Evolutionary conservation across 2,888 invertebrate species (phyloP).

Genomic region (Leucophenga maculata): DNA sequence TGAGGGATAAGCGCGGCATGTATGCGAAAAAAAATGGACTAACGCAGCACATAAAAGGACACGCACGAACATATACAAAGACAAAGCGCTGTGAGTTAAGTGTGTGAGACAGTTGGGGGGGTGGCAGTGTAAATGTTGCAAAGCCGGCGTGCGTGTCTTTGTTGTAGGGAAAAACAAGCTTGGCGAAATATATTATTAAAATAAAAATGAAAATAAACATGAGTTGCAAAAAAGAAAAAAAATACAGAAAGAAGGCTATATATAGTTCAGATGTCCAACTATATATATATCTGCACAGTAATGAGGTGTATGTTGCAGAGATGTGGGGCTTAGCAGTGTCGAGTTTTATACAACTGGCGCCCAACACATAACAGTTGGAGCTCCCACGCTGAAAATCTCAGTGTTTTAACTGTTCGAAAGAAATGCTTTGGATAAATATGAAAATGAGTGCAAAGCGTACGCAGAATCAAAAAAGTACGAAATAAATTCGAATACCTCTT

Average conservation of each 20-base stretch:
- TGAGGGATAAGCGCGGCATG: background rate
- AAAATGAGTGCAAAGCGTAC: too few relatives aligned
- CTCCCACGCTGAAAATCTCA: too few relatives aligned
- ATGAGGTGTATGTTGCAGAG: too few relatives aligned
- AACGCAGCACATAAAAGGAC: conserved; percentile 19
- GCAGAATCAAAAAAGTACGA: too few relatives aligned
- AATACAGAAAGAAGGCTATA: conserved; percentile 51
- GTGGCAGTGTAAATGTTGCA: background rate
- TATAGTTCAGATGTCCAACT: conserved; percentile 19
- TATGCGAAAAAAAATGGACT: conserved; percentile 24
- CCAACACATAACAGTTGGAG: too few relatives aligned
- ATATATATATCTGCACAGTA: background rate
- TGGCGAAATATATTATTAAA: conserved; percentile 31
- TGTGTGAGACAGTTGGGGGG: background rate
- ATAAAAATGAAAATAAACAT: conserved; percentile 60
- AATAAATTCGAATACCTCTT: too few relatives aligned
- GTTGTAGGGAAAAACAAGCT: background rate
- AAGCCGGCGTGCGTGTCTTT: conserved; percentile 12
- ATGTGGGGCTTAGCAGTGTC: too few relatives aligned
- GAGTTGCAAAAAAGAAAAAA: conserved; percentile 55
- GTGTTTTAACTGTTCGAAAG: too few relatives aligned
- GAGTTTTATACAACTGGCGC: too few relatives aligned
- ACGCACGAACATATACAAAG: conserved; percentile 17
- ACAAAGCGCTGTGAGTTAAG: background rate
- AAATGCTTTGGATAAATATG: too few relatives aligned